phyloP scores from a whole-genome alignment of 2,888 invertebrate species.

The Ormyrus pomaceus region DNA sequence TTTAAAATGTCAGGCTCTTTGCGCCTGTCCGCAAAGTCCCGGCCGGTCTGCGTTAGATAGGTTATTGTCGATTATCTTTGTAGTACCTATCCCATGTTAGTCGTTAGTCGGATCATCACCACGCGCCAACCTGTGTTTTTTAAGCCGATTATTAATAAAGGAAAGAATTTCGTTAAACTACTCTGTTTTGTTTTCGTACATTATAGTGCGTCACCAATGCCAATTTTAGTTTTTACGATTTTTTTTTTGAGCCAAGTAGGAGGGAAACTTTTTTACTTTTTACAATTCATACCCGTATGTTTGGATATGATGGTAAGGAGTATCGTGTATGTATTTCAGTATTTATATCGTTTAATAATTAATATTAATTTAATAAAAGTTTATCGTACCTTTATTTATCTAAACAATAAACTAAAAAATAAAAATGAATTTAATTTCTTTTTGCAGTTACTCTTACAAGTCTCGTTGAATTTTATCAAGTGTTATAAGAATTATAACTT shows the following conservation, averaged over 20 bases:
- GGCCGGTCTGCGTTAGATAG: constrained; percentile 69
- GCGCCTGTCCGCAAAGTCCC: constrained; percentile 62
- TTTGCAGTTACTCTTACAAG: background rate
- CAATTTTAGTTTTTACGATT: constrained; percentile 34
- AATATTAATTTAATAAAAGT: background rate
- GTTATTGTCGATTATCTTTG: constrained; percentile 70
- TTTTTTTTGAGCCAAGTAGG: constrained; percentile 6
- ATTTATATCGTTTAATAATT: background rate
- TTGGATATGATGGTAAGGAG: too few relatives aligned
- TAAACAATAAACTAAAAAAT: background rate
- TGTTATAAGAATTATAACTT: background rate
- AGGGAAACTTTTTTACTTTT: constrained; percentile 24
- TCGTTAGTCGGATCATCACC: constrained; percentile 70
- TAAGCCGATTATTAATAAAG: constrained; percentile 67
- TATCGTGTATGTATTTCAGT: background rate
- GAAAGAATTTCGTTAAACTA: constrained; percentile 58
- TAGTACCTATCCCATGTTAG: constrained; percentile 71
- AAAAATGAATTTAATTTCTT: background rate
- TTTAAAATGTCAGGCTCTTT: constrained; percentile 57
- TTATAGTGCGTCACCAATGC: constrained; percentile 51
- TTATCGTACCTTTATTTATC: background rate
- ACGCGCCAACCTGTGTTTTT: constrained; percentile 70
- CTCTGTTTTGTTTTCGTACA: constrained; percentile 53
- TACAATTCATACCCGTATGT: too few relatives aligned
- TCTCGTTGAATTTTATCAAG: background rate